phyloP scores from a whole-genome alignment of 2,888 invertebrate genomes.

The Eucera pruinosa region DNA sequence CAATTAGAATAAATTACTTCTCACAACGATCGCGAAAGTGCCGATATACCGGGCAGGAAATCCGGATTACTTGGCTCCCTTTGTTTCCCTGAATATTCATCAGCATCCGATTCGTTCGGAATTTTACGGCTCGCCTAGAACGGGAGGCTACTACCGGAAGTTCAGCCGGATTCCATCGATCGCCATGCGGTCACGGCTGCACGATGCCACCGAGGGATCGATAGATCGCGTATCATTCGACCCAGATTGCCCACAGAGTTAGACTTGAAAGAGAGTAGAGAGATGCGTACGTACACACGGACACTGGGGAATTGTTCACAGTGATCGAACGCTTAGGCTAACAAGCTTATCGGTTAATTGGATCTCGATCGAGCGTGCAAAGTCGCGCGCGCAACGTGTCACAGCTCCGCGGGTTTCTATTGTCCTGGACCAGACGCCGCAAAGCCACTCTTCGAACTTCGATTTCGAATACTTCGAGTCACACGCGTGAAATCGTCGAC shows the following conservation, averaged over 20 bases:
- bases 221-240: slow-evolving; percentile 41
- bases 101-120: slow-evolving; percentile 33
- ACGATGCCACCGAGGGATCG: slow-evolving; percentile 18
- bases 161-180: slow-evolving; percentile 45
- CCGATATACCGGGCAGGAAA: slow-evolving; percentile 38
- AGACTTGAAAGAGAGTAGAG: slow-evolving; percentile 26
- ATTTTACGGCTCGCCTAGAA: slow-evolving; percentile 34
- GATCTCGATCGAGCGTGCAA: slow-evolving; percentile 58
- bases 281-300: slow-evolving; percentile 28
- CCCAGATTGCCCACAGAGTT: slow-evolving; percentile 33
- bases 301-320: slow-evolving; percentile 58
- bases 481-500: too few species aligned
- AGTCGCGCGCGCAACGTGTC: slow-evolving; percentile 45
- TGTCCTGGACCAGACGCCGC: background rate
- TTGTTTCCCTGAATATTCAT: slow-evolving; percentile 54
- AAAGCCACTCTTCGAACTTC: background rate
- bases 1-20: slow-evolving; percentile 49
- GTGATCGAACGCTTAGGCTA: slow-evolving; percentile 61
- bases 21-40: slow-evolving; percentile 24
- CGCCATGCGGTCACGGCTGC: background rate
- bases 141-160: slow-evolving; percentile 16
- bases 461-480: background rate
- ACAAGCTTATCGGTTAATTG: slow-evolving; percentile 67
- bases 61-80: slow-evolving; percentile 47
- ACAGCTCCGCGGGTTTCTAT: slow-evolving; percentile 29